These are phyloP conservation scores for Panopea generosa DNA, from an alignment of 2,888 invertebrate genomes.

Conservation along the genomic window DNA sequence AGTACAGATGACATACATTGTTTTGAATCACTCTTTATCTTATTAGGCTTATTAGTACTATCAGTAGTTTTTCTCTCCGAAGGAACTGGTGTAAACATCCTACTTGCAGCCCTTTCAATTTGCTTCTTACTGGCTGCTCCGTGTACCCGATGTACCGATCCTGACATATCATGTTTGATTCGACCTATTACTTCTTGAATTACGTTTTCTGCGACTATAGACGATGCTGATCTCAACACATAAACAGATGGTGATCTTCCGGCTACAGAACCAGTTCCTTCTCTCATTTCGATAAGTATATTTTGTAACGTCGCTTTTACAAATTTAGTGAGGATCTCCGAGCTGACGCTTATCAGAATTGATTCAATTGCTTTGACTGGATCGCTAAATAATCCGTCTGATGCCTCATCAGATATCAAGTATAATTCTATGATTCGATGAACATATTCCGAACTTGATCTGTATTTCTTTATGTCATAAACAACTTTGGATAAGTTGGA, in stretches of 20 bases:
- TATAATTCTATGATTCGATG: conserved; percentile 53
- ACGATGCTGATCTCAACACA: conserved; percentile 52
- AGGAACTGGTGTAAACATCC: neutral
- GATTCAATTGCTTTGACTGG: conserved; percentile 59
- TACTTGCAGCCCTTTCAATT: conserved; percentile 56
- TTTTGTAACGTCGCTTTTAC: conserved; percentile 63
- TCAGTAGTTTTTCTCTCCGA: neutral
- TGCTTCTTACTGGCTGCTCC: conserved; percentile 39
- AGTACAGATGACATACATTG: conserved; percentile 38
- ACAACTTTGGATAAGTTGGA: conserved; percentile 28
- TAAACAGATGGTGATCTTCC: conserved; percentile 43
- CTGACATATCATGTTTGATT: conserved; percentile 49
- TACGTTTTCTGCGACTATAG: conserved; percentile 59
- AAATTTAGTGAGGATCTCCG: conserved; percentile 65
- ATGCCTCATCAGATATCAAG: conserved; percentile 14
- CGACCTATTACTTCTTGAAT: conserved; percentile 51
- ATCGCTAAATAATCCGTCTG: conserved; percentile 36
- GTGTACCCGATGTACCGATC: conserved; percentile 21
- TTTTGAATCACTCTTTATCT: neutral
- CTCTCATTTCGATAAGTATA: conserved; percentile 60
- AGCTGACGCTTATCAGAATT: conserved; percentile 59
- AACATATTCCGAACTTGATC: conserved; percentile 38
- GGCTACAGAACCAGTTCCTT: conserved; percentile 19
- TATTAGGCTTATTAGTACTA: neutral
- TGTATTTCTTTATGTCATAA: conserved; percentile 31